Percentiles rank a stretch among this genome's conserved stretches.
These are phyloP conservation scores for Sorex maritimensis DNA, from an alignment of 2,797 vertebrate species.

Conservation along the genomic window DNA sequence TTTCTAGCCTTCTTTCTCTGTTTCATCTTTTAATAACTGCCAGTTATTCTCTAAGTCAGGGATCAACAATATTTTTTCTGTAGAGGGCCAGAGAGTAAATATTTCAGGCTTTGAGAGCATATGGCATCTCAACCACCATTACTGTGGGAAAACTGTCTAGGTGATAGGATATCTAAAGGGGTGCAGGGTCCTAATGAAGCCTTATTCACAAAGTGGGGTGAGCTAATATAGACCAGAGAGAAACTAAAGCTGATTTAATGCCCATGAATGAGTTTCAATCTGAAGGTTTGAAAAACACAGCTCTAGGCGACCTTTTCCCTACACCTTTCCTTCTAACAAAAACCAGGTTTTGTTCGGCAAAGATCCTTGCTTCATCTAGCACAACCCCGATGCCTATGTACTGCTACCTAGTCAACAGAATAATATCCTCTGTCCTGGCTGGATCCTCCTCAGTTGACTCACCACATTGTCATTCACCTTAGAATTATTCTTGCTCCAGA, in stretches of 20 bases:
- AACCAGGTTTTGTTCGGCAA: neutral
- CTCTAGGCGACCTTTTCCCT: neutral
- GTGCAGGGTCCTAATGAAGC: neutral
- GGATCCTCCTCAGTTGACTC: neutral
- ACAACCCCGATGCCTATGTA: neutral
- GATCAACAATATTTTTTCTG: neutral
- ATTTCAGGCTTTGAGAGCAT: neutral
- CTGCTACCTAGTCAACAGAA: neutral
- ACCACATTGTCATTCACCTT: no score
- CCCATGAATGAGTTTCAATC: neutral
- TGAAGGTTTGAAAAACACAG: neutral
- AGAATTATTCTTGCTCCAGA: neutral
- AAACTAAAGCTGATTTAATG: neutral
- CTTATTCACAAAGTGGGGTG: neutral
- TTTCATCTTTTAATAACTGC: neutral
- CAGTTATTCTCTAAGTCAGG: constrained; percentile 1
- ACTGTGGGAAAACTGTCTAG: no score
- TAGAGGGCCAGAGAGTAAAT: neutral
- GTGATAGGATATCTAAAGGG: no score
- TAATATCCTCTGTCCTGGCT: neutral
- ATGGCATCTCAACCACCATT: neutral
- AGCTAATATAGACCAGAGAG: neutral
- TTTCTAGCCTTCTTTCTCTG: no score
- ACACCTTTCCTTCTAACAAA: neutral
- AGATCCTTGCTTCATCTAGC: no score